Percentiles rank a stretch among this genome's conserved stretches.
Conservation (phyloP, 2,888 invertebrate species). For the Drosophila nr. perissopoda region DNA sequence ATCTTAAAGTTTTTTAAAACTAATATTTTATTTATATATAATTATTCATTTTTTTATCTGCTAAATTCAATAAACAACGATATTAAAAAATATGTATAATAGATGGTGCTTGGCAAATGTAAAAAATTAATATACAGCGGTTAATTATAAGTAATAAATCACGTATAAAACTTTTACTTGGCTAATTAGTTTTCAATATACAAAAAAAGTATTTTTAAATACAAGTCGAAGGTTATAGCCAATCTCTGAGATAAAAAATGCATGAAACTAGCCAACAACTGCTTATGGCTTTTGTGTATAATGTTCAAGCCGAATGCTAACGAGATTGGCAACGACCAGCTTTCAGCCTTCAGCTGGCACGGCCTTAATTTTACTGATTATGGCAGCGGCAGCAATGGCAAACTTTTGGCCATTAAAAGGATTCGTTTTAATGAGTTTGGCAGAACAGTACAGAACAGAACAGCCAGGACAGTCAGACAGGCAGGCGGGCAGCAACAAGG, state of each 20-base stretch:
- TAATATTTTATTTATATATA: background rate
- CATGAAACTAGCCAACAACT: slow-evolving; percentile 36
- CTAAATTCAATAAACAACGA: too few species aligned
- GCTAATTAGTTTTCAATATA: slow-evolving; percentile 17
- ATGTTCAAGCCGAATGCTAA: slow-evolving; percentile 58
- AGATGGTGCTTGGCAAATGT: background rate
- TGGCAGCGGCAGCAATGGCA: slow-evolving; percentile 58
- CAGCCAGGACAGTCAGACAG: slow-evolving; percentile 30
- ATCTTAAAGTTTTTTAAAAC: background rate
- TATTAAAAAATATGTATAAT: background rate
- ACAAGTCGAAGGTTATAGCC: slow-evolving; percentile 36
- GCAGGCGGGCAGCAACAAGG: slow-evolving; percentile 40
- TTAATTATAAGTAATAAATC: slow-evolving; percentile 14
- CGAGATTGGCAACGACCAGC: slow-evolving; percentile 71
- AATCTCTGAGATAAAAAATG: slow-evolving; percentile 1
- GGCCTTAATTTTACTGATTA: slow-evolving; percentile 78
- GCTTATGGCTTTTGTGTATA: slow-evolving; percentile 52
- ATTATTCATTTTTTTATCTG: background rate
- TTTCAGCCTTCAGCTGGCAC: slow-evolving; percentile 68
- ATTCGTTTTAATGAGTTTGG: slow-evolving; percentile 79
- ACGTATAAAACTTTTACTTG: slow-evolving; percentile 5
- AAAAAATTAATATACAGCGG: background rate
- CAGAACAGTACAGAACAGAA: slow-evolving; percentile 71
- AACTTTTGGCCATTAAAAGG: slow-evolving; percentile 79
- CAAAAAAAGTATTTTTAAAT: slow-evolving; percentile 2